phyloP scores from a whole-genome alignment of 1,140 invertebrate genomes.

The Heliconius himera region DNA sequence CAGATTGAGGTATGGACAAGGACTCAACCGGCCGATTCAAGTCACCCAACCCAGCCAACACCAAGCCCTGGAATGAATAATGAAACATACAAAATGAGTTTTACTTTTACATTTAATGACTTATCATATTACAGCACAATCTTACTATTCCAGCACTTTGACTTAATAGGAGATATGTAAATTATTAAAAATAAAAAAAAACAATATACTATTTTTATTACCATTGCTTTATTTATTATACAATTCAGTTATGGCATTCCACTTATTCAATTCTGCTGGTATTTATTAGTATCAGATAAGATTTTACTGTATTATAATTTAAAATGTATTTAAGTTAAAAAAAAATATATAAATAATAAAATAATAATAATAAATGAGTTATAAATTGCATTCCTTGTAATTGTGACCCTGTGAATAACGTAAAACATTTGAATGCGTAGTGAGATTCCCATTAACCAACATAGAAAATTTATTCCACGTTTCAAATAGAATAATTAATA shows the following conservation, averaged over 20 bases:
- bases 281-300: no score
- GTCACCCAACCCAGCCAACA: constrained; percentile 96
- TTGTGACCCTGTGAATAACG: neutral
- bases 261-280: no score
- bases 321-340: no score
- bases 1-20: constrained; percentile 93
- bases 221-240: no score
- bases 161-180: no score
- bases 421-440: neutral
- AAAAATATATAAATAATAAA: neutral
- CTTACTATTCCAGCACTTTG: no score
- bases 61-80: constrained; percentile 86
- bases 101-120: neutral
- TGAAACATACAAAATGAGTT: constrained; percentile 13
- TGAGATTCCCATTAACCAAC: neutral
- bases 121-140: neutral
- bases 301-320: no score
- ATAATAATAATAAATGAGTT: neutral
- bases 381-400: neutral
- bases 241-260: no score
- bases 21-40: constrained; percentile 93
- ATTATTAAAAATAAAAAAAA: no score
- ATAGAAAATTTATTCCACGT: constrained; percentile 9
- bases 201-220: no score
- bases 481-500: constrained; percentile 13